phyloP scores from a whole-genome alignment of 2,113 vertebrate species.

The Talpa occidentalis region DNA sequence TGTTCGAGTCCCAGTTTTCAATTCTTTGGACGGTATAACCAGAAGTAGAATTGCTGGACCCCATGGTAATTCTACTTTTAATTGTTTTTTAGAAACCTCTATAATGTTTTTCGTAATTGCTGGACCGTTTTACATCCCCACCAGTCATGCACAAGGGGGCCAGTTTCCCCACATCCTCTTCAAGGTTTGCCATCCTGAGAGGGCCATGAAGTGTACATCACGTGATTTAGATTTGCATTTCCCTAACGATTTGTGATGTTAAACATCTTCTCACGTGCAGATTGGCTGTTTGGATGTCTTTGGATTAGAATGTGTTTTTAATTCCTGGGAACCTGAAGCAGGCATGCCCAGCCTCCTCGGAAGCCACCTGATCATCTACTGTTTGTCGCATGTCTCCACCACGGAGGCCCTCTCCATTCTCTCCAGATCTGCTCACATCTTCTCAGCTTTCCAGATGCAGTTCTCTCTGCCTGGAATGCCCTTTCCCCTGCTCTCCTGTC shows the following conservation, averaged over 20 bases:
- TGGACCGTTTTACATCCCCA: background rate
- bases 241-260: background rate
- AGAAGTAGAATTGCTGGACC: background rate
- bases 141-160: no score
- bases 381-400: background rate
- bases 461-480: background rate
- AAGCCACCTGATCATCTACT: background rate
- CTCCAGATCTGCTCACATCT: background rate
- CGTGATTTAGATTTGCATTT: conserved; percentile 26
- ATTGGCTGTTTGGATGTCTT: background rate
- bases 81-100: background rate
- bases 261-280: background rate
- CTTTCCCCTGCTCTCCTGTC: background rate
- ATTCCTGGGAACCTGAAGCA: background rate
- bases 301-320: background rate
- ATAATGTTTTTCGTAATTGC: background rate
- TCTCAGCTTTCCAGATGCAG: no score
- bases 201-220: background rate
- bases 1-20: background rate
- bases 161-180: background rate
- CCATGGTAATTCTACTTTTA: background rate
- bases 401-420: background rate
- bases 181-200: background rate
- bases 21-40: background rate
- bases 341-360: background rate